These are phyloP conservation scores for Macrophya alboannulata DNA, from an alignment of 2,888 invertebrate species.

Conservation along the genomic window DNA sequence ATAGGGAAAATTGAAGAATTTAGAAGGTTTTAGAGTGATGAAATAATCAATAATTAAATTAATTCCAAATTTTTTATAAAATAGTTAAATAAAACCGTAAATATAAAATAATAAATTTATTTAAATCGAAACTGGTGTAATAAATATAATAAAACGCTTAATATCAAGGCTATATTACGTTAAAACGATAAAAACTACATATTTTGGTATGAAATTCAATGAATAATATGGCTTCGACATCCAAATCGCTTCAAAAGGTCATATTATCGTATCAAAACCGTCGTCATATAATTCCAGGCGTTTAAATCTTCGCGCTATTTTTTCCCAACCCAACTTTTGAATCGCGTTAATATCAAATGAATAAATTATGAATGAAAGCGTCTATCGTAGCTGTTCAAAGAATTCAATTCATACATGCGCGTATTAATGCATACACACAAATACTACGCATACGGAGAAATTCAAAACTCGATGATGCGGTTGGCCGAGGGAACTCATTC, in stretches of 20 bases:
- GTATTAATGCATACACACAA: neutral
- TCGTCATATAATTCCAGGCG: neutral
- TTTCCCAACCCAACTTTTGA: neutral
- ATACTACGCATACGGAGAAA: neutral
- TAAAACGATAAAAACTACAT: neutral
- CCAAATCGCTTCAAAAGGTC: neutral
- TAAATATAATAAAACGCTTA: neutral
- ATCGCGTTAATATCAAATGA: neutral
- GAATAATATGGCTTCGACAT: neutral
- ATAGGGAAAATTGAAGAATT: no score
- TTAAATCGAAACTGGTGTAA: neutral
- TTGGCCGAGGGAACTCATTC: conserved; percentile 68
- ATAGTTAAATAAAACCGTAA: neutral
- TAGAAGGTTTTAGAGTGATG: neutral
- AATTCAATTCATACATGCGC: neutral
- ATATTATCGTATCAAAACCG: neutral
- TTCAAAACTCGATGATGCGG: neutral
- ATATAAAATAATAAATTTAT: neutral
- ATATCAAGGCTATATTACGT: neutral
- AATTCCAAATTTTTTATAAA: neutral
- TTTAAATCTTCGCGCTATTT: neutral
- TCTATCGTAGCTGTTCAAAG: neutral
- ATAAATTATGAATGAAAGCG: neutral
- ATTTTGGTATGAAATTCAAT: neutral
- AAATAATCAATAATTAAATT: neutral